Conservation (phyloP, 2,888 invertebrate species). For the Diploptera punctata region DNA sequence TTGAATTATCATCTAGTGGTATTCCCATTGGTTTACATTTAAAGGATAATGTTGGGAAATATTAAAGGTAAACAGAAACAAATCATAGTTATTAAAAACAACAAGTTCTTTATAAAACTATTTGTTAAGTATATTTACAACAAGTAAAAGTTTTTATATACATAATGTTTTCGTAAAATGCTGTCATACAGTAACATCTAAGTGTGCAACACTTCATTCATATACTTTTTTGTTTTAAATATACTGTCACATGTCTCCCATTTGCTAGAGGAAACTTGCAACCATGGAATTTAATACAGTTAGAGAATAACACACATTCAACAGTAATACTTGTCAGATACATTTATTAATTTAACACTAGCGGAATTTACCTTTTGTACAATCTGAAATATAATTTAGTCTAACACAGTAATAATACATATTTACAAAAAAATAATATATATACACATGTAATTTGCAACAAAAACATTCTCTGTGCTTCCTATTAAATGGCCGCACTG, state of each 20-base stretch:
- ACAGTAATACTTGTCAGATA: constrained; percentile 13
- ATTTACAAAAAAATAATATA: constrained; percentile 21
- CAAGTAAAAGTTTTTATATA: constrained; percentile 5
- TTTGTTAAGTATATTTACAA: constrained; percentile 5
- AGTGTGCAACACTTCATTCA: constrained; percentile 5
- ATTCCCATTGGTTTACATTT: too few relatives aligned
- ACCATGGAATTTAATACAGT: neutral
- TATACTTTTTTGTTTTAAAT: neutral
- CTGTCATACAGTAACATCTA: constrained; percentile 13
- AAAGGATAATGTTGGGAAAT: too few relatives aligned
- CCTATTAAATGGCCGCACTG: neutral
- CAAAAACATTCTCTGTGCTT: constrained; percentile 9
- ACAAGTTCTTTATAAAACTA: constrained; percentile 16
- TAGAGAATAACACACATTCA: neutral
- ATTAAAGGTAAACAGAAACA: neutral
- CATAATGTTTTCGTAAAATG: constrained; percentile 11
- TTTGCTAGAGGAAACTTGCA: too few relatives aligned
- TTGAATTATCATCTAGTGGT: too few relatives aligned
- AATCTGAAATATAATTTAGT: neutral
- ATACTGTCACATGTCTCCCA: neutral
- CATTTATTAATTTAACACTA: constrained; percentile 3
- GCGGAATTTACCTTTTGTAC: constrained; percentile 8
- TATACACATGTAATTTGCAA: neutral
- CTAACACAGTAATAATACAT: constrained; percentile 4
- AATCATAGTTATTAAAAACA: constrained; percentile 8